These are phyloP conservation scores for Drosophila diplacantha DNA, from an alignment of 2,888 invertebrate genomes.

Conservation along the genomic window DNA sequence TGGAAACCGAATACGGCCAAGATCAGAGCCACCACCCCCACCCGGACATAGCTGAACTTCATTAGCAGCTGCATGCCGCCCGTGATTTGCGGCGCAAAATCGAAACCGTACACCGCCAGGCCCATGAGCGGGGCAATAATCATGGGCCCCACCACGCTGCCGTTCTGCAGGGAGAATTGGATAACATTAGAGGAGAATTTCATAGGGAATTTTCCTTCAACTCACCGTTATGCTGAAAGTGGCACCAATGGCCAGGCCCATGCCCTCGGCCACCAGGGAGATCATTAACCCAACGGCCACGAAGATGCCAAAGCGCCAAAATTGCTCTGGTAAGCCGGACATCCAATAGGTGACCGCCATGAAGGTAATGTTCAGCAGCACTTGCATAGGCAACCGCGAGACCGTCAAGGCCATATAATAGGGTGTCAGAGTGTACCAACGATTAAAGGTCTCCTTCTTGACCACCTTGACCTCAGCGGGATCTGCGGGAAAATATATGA, in stretches of 20 bases:
- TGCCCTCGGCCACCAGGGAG: slow-evolving; percentile 86
- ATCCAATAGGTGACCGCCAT: slow-evolving; percentile 82
- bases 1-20: slow-evolving; percentile 82
- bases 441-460: slow-evolving; percentile 84
- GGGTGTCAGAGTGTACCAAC: slow-evolving; percentile 83
- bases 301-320: slow-evolving; percentile 83
- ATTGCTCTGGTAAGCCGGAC: slow-evolving; percentile 84
- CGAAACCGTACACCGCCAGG: slow-evolving; percentile 84
- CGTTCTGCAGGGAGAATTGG: slow-evolving; percentile 79
- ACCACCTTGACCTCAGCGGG: slow-evolving; percentile 84
- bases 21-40: slow-evolving; percentile 82
- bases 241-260: slow-evolving; percentile 87
- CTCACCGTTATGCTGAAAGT: slow-evolving; percentile 83
- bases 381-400: slow-evolving; percentile 81
- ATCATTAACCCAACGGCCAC: slow-evolving; percentile 83
- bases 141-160: slow-evolving; percentile 83
- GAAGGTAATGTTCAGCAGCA: slow-evolving; percentile 81
- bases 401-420: slow-evolving; percentile 83
- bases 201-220: slow-evolving; percentile 26
- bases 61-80: slow-evolving; percentile 81
- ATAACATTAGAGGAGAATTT: not conserved
- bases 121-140: slow-evolving; percentile 83
- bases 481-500: slow-evolving; percentile 76
- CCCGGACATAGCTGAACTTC: slow-evolving; percentile 83
- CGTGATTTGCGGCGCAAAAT: slow-evolving; percentile 83